A percentile compares a stretch with the other conserved stretches of the same genome.
Conservation (phyloP, 2,113 vertebrate species). For the Microcebus jonahi region DNA sequence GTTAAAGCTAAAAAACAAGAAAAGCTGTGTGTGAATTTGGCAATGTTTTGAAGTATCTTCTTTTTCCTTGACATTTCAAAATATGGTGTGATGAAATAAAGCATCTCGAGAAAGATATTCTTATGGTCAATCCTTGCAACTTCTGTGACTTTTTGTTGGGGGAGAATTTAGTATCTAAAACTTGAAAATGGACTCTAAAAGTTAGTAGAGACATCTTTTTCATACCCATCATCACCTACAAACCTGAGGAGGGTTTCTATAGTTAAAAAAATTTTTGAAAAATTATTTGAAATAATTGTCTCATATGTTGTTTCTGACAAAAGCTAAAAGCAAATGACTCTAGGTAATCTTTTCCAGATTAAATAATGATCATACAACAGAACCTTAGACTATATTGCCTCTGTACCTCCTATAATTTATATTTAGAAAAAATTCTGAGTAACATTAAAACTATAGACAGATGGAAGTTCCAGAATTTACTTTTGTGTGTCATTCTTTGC, state of each 20-base stretch:
- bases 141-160: neutral
- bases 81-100: neutral
- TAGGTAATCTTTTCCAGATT: neutral
- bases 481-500: neutral
- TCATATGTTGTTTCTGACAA: neutral
- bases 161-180: neutral
- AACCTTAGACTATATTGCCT: neutral
- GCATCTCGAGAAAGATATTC: neutral
- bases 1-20: constrained; percentile 33
- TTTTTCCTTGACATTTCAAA: constrained; percentile 33
- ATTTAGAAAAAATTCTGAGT: neutral
- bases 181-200: neutral
- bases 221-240: neutral
- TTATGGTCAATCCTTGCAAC: neutral
- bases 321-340: neutral
- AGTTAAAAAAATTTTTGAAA: neutral
- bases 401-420: constrained; percentile 28
- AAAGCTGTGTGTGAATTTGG: neutral
- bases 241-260: neutral
- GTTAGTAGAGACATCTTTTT: neutral
- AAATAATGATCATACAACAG: neutral
- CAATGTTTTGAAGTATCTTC: neutral
- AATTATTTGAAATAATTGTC: neutral
- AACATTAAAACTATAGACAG: neutral
- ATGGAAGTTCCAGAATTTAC: constrained; percentile 15